Conservation (phyloP, 2,113 vertebrate species). For the Agapornis roseicollis region DNA sequence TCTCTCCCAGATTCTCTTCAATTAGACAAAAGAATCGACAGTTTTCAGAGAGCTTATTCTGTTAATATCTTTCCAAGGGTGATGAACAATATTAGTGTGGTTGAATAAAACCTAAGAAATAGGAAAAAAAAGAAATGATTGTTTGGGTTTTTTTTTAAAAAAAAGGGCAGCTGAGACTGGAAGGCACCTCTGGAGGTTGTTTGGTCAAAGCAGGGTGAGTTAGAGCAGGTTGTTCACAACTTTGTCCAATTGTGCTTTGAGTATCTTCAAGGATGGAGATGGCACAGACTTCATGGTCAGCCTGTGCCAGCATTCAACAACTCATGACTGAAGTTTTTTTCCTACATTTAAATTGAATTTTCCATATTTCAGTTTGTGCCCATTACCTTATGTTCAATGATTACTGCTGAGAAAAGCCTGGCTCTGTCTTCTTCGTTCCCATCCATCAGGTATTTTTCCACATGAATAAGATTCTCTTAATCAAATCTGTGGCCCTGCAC, state of each 20-base stretch:
- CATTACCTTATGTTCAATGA: background rate
- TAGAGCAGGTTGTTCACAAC: background rate
- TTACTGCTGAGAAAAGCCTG: background rate
- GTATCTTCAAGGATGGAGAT: background rate
- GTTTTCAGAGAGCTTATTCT: background rate
- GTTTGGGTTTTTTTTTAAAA: too few relatives aligned
- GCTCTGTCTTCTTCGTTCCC: background rate
- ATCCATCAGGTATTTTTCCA: background rate
- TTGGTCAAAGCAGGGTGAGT: background rate
- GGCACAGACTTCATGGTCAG: background rate
- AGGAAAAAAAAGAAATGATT: background rate
- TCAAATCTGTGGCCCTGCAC: background rate
- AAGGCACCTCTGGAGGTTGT: background rate
- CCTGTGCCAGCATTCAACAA: background rate
- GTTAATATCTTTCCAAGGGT: background rate
- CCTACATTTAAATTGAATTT: background rate
- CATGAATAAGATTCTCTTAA: background rate
- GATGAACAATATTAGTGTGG: background rate
- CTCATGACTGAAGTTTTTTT: background rate
- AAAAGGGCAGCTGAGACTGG: background rate
- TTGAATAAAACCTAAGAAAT: background rate
- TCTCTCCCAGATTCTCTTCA: background rate
- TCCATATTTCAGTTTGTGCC: background rate
- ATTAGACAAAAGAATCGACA: background rate
- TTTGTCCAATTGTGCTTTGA: background rate